Evolutionary conservation across 1,140 invertebrate genomes (phyloP), one percentile per base, ranked within the genome.

Genomic region (Leptinotarsa defecta): DNA sequence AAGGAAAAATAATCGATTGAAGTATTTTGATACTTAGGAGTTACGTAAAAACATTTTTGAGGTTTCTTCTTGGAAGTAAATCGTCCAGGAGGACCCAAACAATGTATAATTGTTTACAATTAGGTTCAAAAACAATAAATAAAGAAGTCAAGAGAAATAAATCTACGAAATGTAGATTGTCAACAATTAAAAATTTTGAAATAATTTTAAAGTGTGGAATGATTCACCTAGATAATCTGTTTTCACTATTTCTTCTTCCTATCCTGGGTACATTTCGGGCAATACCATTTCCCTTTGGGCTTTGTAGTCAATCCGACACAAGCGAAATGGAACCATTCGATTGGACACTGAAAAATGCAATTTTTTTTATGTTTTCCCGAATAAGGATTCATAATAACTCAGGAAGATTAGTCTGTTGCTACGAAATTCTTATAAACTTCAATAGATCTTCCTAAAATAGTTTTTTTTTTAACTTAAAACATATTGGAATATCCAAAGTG

Each of bases 261-360:
- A 84, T 95, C 93, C 81, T 93, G 92, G 52, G 91, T 91, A 87
- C 96, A 98, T 84, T 96, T 96, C 48, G 96, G 96, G 88, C 98
- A 99, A 85, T 94, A 99, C 97, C 98, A 99, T 87, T 98, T 98
- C 13, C 97, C 98, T 89, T 99, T 99, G 0, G 98, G 98, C 85
- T 98, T 99, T n/a, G 93, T 95, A 69, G 93, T 97, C 34, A 99
- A 89, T 48, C 95, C 95, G 77, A 99, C 98, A 87, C 98, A 99
- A 4, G 95, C 95, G 88, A 99, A 99, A 86, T 99, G 80, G 87
- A 99, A 99, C 98, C 98, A 99, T 87, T 99, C 97, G 80, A 98
- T 98, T 17, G 96, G 95, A 85, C 96, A 97, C 93, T 96, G 85
- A 90, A 89, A 69, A 68, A 4, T 68, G 76, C 70, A 65, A 52